Conservation (phyloP, 1,140 invertebrate genomes). For the Heliconius congener region DNA sequence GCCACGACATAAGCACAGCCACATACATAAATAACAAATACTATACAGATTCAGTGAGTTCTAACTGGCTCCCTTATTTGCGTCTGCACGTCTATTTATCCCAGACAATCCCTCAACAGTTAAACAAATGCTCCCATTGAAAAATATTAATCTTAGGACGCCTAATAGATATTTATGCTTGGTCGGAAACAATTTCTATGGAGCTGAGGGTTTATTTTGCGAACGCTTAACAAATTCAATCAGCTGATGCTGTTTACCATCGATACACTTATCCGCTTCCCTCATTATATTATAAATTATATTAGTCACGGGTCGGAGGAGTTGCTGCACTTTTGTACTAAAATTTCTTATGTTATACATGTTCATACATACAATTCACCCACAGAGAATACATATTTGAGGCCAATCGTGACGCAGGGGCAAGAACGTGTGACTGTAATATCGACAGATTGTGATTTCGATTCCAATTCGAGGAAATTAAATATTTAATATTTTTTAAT, state of each 20-base stretch:
- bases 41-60: neutral
- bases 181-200: constrained; percentile 69
- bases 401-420: too few species aligned
- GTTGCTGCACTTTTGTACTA: constrained; percentile 1
- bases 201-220: constrained; percentile 49
- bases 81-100: constrained; percentile 42
- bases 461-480: too few species aligned
- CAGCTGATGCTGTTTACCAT: constrained; percentile 62
- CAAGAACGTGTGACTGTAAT: too few species aligned
- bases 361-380: neutral
- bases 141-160: constrained; percentile 75
- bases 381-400: neutral
- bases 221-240: constrained; percentile 64
- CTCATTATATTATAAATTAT: constrained; percentile 49
- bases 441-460: too few species aligned
- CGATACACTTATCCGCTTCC: constrained; percentile 56
- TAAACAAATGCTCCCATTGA: constrained; percentile 66
- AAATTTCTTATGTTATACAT: neutral
- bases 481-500: too few species aligned
- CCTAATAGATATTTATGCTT: constrained; percentile 79
- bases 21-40: neutral
- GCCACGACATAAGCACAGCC: too few species aligned
- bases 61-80: constrained; percentile 72
- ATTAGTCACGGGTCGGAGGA: constrained; percentile 16
- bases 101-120: constrained; percentile 66